Conservation (phyloP, 2,113 vertebrate genomes). For the Eidolon helvum region DNA sequence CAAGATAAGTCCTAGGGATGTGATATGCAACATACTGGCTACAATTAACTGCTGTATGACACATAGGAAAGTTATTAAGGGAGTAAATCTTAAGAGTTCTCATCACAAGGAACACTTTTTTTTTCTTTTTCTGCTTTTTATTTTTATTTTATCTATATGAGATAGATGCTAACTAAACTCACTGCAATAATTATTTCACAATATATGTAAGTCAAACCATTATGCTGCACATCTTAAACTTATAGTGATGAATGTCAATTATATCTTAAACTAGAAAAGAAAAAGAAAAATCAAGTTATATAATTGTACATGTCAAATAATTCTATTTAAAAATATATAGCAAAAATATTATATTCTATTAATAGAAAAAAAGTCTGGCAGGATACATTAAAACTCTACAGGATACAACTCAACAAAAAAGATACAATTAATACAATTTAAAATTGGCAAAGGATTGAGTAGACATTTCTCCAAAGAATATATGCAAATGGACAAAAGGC, state of each 20-base stretch:
- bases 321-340: not conserved
- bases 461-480: slow-evolving; percentile 5
- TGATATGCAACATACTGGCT: not conserved
- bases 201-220: not conserved
- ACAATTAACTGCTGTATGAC: not conserved
- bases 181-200: too few relatives aligned
- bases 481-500: not conserved
- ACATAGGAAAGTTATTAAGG: not conserved
- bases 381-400: not conserved
- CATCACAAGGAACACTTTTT: not conserved
- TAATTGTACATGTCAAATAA: not conserved
- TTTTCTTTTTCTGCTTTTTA: not conserved
- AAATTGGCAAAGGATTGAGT: not conserved
- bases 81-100: not conserved
- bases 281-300: not conserved
- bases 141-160: too few relatives aligned
- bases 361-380: not conserved
- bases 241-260: not conserved
- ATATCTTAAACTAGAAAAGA: not conserved
- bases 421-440: not conserved
- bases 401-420: not conserved
- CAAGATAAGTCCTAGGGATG: too few relatives aligned
- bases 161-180: too few relatives aligned
- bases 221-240: not conserved
- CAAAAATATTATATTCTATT: not conserved